These are phyloP conservation scores for Drosophila mayri DNA, from an alignment of 1,140 invertebrate genomes.

Conservation along the genomic window DNA sequence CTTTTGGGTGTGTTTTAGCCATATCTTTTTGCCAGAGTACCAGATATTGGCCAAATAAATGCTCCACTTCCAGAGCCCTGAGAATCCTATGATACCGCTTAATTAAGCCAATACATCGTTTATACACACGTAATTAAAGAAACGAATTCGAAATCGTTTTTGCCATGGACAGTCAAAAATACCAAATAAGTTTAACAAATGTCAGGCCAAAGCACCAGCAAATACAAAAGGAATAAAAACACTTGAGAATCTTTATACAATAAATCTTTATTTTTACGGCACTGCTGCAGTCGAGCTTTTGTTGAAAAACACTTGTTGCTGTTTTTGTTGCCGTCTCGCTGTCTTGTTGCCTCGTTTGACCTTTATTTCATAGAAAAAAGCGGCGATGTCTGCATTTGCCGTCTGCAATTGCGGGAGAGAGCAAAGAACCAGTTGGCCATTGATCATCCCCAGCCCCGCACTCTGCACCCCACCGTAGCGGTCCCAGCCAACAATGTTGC, in stretches of 20 bases:
- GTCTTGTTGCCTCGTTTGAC: conserved; percentile 62
- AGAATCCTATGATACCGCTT: conserved; percentile 5
- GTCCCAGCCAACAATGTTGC: conserved; percentile 22
- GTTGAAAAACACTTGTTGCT: conserved; percentile 67
- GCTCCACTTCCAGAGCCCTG: conserved; percentile 1
- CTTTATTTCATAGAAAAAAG: conserved; percentile 72
- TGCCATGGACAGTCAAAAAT: conserved; percentile 37
- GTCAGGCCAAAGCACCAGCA: conserved; percentile 46
- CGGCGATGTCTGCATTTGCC: conserved; percentile 69
- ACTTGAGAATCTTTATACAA: conserved; percentile 58
- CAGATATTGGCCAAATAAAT: conserved; percentile 5
- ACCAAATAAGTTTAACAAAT: conserved; percentile 62
- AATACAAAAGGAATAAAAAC: conserved; percentile 40
- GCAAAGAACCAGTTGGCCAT: conserved; percentile 74
- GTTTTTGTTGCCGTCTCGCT: conserved; percentile 46
- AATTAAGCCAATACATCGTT: conserved; percentile 42
- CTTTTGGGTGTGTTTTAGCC: conserved; percentile 51
- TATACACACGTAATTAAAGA: conserved; percentile 42
- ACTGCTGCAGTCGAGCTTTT: conserved; percentile 18
- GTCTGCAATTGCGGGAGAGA: conserved; percentile 67
- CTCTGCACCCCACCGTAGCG: no score
- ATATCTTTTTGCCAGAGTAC: not conserved
- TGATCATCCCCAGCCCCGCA: conserved; percentile 50
- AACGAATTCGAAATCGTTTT: conserved; percentile 21
- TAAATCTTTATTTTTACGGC: conserved; percentile 65